phyloP scores from a whole-genome alignment of 2,113 vertebrate genomes.

The Oryzias curvinotus region DNA sequence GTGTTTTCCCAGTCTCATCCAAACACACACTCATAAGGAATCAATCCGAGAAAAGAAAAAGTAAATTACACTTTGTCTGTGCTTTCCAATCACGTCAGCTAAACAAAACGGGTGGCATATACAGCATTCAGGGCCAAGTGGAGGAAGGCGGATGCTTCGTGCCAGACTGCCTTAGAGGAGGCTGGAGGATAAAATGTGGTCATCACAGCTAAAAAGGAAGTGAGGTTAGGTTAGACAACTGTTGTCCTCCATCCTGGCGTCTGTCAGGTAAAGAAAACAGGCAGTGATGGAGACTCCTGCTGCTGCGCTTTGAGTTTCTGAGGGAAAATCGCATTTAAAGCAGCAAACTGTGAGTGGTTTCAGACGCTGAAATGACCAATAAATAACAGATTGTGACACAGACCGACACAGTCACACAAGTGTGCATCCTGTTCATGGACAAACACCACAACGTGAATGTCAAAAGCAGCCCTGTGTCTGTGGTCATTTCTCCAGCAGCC shows the following conservation, averaged over 20 bases:
- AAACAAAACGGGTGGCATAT: constrained; percentile 35
- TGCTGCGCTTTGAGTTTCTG: constrained; percentile 26
- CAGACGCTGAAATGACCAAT: constrained; percentile 9
- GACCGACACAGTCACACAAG: not conserved
- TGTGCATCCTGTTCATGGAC: constrained; percentile 27
- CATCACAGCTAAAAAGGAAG: constrained; percentile 52
- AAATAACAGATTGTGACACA: too few relatives aligned
- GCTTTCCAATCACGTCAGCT: constrained; percentile 39
- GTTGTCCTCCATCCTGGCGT: constrained; percentile 17
- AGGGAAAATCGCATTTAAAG: constrained; percentile 52
- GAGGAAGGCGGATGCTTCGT: constrained; percentile 34
- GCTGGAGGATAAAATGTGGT: constrained; percentile 17
- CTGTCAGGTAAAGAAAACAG: constrained; percentile 44
- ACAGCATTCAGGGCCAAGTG: constrained; percentile 26
- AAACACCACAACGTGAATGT: constrained; percentile 11
- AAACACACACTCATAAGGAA: constrained; percentile 31
- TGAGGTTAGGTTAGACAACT: not conserved
- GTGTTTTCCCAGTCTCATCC: constrained; percentile 19
- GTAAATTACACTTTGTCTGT: constrained; percentile 24
- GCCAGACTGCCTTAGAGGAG: constrained; percentile 28
- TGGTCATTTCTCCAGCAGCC: not conserved
- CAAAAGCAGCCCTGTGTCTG: not conserved
- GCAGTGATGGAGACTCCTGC: constrained; percentile 24
- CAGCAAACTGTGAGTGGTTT: constrained; percentile 17
- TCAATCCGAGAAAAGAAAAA: constrained; percentile 8